These are phyloP conservation scores for Anas capensis DNA, from an alignment of 2,797 vertebrate species.

Conservation along the genomic window DNA sequence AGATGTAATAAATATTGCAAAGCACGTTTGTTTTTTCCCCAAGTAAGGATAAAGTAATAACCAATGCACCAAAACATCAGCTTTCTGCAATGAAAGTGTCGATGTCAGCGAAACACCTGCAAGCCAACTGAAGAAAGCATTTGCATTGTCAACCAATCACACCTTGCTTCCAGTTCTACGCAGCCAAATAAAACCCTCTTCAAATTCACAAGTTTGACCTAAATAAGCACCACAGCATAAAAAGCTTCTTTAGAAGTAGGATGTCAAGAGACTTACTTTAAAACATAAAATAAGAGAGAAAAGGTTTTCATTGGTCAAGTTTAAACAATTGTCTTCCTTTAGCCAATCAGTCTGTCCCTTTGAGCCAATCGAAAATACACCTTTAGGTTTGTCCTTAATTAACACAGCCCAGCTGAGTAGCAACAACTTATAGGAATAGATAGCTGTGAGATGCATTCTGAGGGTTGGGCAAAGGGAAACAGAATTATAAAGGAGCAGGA, in stretches of 20 bases:
- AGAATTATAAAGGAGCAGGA: slow-evolving; percentile 30
- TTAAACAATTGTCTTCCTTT: slow-evolving; percentile 76
- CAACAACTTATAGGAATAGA: slow-evolving; percentile 10
- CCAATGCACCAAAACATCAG: slow-evolving; percentile 76
- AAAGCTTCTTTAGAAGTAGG: slow-evolving; percentile 73
- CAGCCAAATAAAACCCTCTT: slow-evolving; percentile 74
- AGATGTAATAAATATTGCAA: slow-evolving; percentile 83
- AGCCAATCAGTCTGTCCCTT: slow-evolving; percentile 74
- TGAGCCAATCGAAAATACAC: slow-evolving; percentile 66
- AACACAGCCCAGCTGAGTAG: slow-evolving; percentile 56
- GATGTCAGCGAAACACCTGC: slow-evolving; percentile 72
- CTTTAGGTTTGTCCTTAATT: slow-evolving; percentile 48
- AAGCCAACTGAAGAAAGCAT: slow-evolving; percentile 71
- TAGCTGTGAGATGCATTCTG: slow-evolving; percentile 64
- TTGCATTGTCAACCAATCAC: slow-evolving; percentile 66
- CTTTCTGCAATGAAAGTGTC: slow-evolving; percentile 60
- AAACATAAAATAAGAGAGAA: slow-evolving; percentile 71
- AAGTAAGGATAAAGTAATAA: slow-evolving; percentile 73
- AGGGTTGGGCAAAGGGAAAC: slow-evolving; percentile 33
- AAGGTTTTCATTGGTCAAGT: slow-evolving; percentile 79
- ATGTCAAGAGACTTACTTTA: slow-evolving; percentile 67
- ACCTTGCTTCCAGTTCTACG: slow-evolving; percentile 74
- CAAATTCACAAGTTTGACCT: slow-evolving; percentile 77
- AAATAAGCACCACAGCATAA: slow-evolving; percentile 81
- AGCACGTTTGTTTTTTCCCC: slow-evolving; percentile 64